Conservation (phyloP, 2,888 invertebrate species). For the Drosophila nr. medialis region DNA sequence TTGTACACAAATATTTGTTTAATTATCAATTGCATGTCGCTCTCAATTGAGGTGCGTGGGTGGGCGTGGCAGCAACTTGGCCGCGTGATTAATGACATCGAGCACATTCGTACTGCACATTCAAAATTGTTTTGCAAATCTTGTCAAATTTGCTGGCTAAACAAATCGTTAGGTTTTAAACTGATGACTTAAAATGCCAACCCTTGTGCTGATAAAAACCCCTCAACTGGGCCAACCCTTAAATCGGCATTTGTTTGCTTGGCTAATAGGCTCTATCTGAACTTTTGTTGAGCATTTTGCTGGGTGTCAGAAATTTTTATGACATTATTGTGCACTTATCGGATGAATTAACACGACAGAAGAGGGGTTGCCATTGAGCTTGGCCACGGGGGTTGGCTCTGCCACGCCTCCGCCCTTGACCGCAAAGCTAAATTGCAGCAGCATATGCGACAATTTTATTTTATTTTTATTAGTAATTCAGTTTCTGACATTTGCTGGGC, state of each 20-base stretch:
- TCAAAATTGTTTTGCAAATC: slow-evolving; percentile 57
- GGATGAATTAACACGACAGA: slow-evolving; percentile 80
- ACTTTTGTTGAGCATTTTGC: slow-evolving; percentile 28
- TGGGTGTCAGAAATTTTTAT: slow-evolving; percentile 61
- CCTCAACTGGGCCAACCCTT: slow-evolving; percentile 19
- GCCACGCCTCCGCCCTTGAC: slow-evolving; percentile 38
- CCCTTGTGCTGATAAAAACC: slow-evolving; percentile 14
- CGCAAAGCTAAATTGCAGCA: slow-evolving; percentile 72
- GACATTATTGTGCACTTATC: slow-evolving; percentile 83
- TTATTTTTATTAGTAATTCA: slow-evolving; percentile 47
- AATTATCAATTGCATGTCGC: slow-evolving; percentile 74
- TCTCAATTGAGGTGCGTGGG: slow-evolving; percentile 48
- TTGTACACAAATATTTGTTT: slow-evolving; percentile 79
- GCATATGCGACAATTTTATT: slow-evolving; percentile 77
- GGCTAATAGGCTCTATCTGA: slow-evolving; percentile 48
- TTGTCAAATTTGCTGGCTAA: slow-evolving; percentile 50
- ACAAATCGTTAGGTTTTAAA: slow-evolving; percentile 59
- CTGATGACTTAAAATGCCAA: slow-evolving; percentile 6
- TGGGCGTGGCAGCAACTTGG: slow-evolving; percentile 13
- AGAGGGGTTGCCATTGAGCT: slow-evolving; percentile 28
- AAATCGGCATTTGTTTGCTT: slow-evolving; percentile 29
- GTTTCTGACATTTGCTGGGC: slow-evolving; percentile 44
- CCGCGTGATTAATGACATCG: slow-evolving; percentile 59
- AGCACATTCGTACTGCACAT: background rate
- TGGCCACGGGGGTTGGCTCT: slow-evolving; percentile 11